Evolutionary conservation across 2,888 invertebrate species (phyloP).

Genomic region (Hyposoter didymator): DNA sequence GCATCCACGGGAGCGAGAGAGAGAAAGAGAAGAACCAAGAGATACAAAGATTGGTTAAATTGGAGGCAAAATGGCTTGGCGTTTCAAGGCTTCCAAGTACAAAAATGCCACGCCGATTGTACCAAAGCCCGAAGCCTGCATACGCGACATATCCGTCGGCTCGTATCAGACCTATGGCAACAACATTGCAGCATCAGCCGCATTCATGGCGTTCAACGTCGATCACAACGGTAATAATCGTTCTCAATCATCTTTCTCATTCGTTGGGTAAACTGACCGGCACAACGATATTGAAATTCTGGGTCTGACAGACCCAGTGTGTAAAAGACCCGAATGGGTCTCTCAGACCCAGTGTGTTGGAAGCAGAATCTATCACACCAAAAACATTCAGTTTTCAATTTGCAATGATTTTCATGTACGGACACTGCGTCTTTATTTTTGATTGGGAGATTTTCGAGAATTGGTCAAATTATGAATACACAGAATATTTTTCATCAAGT

Average conservation of each 20-base stretch:
- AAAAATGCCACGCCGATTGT: constrained; percentile 99
- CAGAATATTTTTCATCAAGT: no score
- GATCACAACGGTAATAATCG: constrained; percentile 90
- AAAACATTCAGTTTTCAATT: no score
- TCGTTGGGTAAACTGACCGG: neutral
- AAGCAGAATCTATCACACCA: no score
- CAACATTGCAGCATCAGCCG: constrained; percentile 96
- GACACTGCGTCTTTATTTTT: no score
- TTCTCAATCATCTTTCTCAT: neutral
- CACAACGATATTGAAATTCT: no score
- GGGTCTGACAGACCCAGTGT: no score
- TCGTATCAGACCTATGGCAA: constrained; percentile 98
- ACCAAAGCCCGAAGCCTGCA: constrained; percentile 96
- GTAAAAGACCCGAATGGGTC: no score
- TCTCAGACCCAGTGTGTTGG: no score
- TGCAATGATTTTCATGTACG: no score
- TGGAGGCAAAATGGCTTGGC: constrained; percentile 91
- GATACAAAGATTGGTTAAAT: constrained; percentile 44
- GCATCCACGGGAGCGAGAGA: constrained; percentile 64
- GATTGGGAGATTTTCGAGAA: no score
- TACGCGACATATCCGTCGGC: constrained; percentile 95
- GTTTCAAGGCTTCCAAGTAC: constrained; percentile 99
- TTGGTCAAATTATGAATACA: no score
- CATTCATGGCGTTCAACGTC: constrained; percentile 98
- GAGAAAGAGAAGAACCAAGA: constrained; percentile 64